Evolutionary conservation across 2,113 vertebrate species (phyloP), one percentile per base, ranked within the genome.

Genomic region (Sardina pilchardus): DNA sequence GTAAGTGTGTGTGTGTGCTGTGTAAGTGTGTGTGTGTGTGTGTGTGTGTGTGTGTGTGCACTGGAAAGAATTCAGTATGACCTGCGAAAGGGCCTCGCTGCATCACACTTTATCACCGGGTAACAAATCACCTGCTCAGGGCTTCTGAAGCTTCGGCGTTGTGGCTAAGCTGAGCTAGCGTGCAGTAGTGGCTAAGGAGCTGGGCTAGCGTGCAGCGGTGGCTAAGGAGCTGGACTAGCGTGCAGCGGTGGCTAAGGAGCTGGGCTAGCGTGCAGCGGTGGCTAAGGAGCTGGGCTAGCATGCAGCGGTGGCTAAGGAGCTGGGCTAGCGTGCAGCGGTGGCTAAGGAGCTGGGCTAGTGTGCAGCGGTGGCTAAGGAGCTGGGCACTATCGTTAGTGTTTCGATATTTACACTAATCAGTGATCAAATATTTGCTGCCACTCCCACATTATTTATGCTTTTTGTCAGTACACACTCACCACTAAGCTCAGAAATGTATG

Each of bases 21-120:
- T 71, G 50, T 26, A 7, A 14, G 63, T 71, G 63, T 71, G 4
- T 26, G 24, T 63, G 24, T 63, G n/a, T 7, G 24, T 63, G 24
- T 63, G 59, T n/a, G 59, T 63, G 59, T 63, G 63, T 71, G 63
- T 30, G 71, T 34, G 30, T 34, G 71, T 36, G 6, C 67, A 36
- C 71, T 78, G 71, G 71, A 78, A 78, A 78, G 71, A 78, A 78
- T 78, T 78, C 71, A 78, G n/a, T 1, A 26, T 26, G n/a, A 16
- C 48, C 6, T 4, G n/a, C 63, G 6, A 26, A 71, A 71, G 26
- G 71, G 30, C 71, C 63, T 9, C 26, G 9, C 14, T 36, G 34
- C 30, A 16, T 34, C 36, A 34, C 71, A 78, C 26, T 78, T 36
- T 78, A 78, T 34, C 30, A 14, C 26, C 12, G 16, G 4, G 71